Evolutionary conservation across 2,888 invertebrate species (phyloP), one percentile per base, ranked within the genome.

Genomic region (Drosophila paracracens): DNA sequence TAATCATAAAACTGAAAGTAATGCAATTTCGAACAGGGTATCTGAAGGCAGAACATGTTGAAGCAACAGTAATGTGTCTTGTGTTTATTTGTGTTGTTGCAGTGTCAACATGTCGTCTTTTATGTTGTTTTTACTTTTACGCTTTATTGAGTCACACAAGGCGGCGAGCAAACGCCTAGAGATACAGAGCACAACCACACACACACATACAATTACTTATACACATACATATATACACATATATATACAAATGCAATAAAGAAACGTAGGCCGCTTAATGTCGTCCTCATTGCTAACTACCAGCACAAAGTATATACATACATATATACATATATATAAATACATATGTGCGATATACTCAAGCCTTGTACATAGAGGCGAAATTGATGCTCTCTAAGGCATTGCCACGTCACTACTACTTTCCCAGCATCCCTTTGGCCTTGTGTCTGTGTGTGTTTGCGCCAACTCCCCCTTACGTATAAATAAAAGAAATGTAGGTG

Each of bases 401-500:
- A 57, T 82, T 75, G 29, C 58, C 68, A 43, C 72, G 51, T 62
- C 76, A 66, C 71, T 66, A 71, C 76, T 70, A 71, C 76, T 72
- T 73, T 21, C 52, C 59, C 74, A 63, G 59, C 83, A 66, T 64
- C 79, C 75, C 51, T 51, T 57, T 65, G 13, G 40, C 50, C 53
- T 43, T 65, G 27, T 51, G 58, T 53, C 40, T 60, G 61, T 48
- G 58, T 56, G 60, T 35, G 54, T 43, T 36, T 36, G 56, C 38
- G 21, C 6, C 21, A 21, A 21, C 21, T 53, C 13, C 61, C 59
- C 57, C 31, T 66, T 57, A 57, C 56, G 53, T 70, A 81, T 81
- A 83, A 83, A 83, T 83, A 86, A 78, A 85, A 86, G 76, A 88
- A 86, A 89, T 87, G 76, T 89, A 83, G 86, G 89, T 86, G 86